These are phyloP conservation scores for Polypedilum pembai DNA, from an alignment of 1,140 invertebrate species.

Conservation along the genomic window DNA sequence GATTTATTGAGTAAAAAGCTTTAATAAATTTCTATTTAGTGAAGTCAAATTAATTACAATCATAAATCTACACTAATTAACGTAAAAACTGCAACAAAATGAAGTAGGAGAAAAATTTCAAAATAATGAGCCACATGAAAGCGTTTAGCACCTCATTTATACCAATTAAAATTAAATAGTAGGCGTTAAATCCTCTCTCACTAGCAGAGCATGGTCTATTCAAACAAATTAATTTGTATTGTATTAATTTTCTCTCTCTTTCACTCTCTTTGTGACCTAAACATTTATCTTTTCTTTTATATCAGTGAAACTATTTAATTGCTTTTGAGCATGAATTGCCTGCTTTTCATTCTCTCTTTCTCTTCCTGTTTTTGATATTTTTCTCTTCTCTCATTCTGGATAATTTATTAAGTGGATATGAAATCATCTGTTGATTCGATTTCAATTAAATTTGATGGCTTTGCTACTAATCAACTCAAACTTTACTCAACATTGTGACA, in stretches of 20 bases:
- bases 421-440: too few species aligned
- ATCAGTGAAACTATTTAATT: not conserved
- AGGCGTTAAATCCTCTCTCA: slow-evolving; percentile 1
- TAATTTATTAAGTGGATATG: too few species aligned
- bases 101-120: too few species aligned
- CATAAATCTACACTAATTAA: too few species aligned
- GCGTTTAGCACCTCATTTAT: slow-evolving; percentile 17
- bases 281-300: slow-evolving; percentile 12
- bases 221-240: slow-evolving; percentile 2
- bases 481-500: too few species aligned
- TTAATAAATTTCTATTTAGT: too few species aligned
- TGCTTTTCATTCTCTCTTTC: not conserved
- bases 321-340: not conserved
- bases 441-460: too few species aligned
- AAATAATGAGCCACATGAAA: not conserved
- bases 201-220: not conserved
- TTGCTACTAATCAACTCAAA: too few species aligned
- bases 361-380: not conserved
- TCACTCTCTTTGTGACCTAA: not conserved
- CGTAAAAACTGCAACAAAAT: too few species aligned
- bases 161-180: slow-evolving; percentile 16
- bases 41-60: too few species aligned
- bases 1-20: too few species aligned
- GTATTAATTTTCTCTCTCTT: not conserved
- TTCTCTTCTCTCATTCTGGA: not conserved